Evolutionary conservation across 2,888 invertebrate species (phyloP).

Genomic region (Thysanoteuthis rhombus): DNA sequence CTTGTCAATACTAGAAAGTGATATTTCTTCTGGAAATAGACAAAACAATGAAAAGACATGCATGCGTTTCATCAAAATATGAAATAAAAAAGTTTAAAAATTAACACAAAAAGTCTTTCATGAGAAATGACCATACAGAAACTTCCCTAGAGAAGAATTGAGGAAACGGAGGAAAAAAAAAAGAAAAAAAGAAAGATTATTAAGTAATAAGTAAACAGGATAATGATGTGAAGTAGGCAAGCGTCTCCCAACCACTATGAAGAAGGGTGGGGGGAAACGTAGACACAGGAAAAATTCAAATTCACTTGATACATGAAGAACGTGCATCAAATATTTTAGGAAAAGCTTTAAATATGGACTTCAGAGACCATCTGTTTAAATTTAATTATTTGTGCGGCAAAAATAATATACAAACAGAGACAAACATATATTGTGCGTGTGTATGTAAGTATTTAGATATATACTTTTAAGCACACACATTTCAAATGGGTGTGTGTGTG

Average conservation of each 20-base stretch:
- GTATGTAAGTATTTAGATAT: background rate
- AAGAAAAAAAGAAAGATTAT: background rate
- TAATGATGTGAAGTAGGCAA: background rate
- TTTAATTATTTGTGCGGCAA: background rate
- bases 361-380: background rate
- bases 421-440: background rate
- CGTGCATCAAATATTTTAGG: background rate
- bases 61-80: too few relatives aligned
- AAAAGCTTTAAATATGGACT: background rate
- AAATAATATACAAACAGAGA: background rate
- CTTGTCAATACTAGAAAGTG: too few relatives aligned
- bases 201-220: background rate
- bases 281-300: background rate
- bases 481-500: background rate
- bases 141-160: background rate
- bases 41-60: too few relatives aligned
- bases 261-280: background rate
- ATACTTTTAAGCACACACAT: background rate
- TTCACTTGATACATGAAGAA: background rate
- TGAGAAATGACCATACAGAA: background rate
- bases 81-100: background rate
- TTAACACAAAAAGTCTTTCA: background rate
- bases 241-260: background rate
- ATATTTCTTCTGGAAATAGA: too few relatives aligned
- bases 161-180: background rate